These are phyloP conservation scores for Erinaceus europaeus DNA, from an alignment of 2,113 vertebrate species.

Conservation along the genomic window DNA sequence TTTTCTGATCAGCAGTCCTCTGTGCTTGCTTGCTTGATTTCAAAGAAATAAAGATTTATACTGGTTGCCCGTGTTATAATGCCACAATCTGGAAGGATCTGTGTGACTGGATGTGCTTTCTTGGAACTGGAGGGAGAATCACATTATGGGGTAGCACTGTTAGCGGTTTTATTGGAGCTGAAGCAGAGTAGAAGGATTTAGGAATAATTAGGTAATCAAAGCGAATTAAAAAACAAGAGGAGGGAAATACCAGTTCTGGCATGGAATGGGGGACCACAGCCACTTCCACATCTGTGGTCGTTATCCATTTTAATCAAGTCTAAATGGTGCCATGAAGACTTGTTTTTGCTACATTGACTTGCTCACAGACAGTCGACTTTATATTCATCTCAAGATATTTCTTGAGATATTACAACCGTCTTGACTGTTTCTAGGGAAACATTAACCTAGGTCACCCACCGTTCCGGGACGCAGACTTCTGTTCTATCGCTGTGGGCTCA, in stretches of 20 bases:
- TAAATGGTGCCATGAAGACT: slow-evolving; percentile 70
- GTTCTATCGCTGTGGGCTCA: background rate
- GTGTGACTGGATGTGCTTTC: background rate
- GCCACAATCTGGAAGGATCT: background rate
- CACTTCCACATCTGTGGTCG: slow-evolving; percentile 66
- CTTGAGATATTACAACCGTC: slow-evolving; percentile 52
- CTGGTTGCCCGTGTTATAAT: background rate
- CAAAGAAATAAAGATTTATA: background rate
- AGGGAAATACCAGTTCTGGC: slow-evolving; percentile 52
- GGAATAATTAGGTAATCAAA: slow-evolving; percentile 71
- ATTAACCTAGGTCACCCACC: slow-evolving; percentile 57
- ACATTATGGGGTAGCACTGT: slow-evolving; percentile 27
- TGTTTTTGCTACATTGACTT: slow-evolving; percentile 56
- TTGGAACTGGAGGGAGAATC: background rate
- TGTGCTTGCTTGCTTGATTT: background rate
- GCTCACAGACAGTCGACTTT: slow-evolving; percentile 57
- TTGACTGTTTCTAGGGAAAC: slow-evolving; percentile 47
- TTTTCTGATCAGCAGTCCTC: background rate
- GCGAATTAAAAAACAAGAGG: slow-evolving; percentile 68
- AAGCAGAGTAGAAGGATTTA: slow-evolving; percentile 53
- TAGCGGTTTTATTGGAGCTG: slow-evolving; percentile 44
- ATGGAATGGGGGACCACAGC: background rate
- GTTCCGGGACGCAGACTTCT: background rate
- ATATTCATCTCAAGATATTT: slow-evolving; percentile 43
- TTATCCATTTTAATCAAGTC: slow-evolving; percentile 69